These are phyloP conservation scores for Helarctos malayanus DNA, from an alignment of 2,797 vertebrate genomes.

Conservation along the genomic window DNA sequence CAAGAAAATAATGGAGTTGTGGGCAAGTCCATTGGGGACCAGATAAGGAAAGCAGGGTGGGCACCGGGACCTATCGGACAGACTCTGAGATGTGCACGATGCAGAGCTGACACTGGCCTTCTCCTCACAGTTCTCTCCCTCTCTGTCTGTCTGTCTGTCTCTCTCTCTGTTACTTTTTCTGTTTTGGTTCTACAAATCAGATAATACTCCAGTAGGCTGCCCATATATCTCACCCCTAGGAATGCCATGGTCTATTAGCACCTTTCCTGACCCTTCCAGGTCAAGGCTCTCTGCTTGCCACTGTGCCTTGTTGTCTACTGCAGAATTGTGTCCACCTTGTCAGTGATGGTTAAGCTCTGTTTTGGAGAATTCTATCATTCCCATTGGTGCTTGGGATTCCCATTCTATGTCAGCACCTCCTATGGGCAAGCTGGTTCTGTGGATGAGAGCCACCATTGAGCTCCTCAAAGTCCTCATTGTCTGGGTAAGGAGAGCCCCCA, in stretches of 20 bases:
- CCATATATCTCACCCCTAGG: fast-evolving
- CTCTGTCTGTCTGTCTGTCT: background rate
- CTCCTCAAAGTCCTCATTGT: background rate
- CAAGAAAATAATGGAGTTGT: background rate
- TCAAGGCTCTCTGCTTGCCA: background rate
- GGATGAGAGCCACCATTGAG: background rate
- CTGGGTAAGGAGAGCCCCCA: background rate
- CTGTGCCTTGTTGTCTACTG: background rate
- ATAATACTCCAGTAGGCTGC: background rate
- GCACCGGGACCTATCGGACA: fast-evolving
- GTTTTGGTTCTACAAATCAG: background rate
- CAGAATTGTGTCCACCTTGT: fast-evolving
- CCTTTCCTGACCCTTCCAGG: background rate
- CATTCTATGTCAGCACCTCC: background rate
- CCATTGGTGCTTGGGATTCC: no score
- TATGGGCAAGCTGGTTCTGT: background rate
- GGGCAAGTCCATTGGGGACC: fast-evolving
- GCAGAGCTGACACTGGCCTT: fast-evolving
- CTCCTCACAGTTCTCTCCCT: background rate
- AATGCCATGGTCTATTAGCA: background rate
- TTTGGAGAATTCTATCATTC: background rate
- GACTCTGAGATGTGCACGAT: background rate
- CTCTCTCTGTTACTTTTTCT: background rate
- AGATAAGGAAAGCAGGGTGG: fast-evolving
- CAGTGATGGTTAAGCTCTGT: background rate